A percentile compares a stretch with the other conserved stretches of the same genome.
These are phyloP conservation scores for Tenebrosternarchus preto DNA, from an alignment of 2,113 vertebrate species.

Conservation along the genomic window DNA sequence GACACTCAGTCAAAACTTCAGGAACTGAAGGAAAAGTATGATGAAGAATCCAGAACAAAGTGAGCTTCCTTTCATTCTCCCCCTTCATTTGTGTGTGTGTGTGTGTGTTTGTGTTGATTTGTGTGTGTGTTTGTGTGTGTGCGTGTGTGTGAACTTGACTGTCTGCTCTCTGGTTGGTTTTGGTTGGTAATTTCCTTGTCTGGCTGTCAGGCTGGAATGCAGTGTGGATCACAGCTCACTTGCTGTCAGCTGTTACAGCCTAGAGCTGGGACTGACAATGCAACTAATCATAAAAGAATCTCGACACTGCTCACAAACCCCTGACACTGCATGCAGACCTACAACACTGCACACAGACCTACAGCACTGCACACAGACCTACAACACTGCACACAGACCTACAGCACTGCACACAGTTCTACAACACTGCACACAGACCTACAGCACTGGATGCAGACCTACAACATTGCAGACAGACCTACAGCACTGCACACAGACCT, in stretches of 20 bases:
- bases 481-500: too few species aligned
- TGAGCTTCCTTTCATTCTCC: constrained; percentile 68
- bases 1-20: constrained; percentile 85
- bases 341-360: too few species aligned
- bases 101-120: constrained; percentile 20
- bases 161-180: constrained; percentile 38
- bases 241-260: too few species aligned
- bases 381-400: too few species aligned
- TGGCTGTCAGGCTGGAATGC: constrained; percentile 38
- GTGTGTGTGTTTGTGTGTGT: constrained; percentile 16
- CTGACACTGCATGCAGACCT: too few species aligned
- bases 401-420: too few species aligned
- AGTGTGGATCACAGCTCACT: neutral
- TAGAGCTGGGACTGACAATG: constrained; percentile 15
- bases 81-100: constrained; percentile 8
- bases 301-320: too few species aligned
- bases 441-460: too few species aligned
- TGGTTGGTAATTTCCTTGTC: constrained; percentile 44
- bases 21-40: constrained; percentile 87
- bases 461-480: too few species aligned
- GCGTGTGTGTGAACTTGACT: constrained; percentile 8
- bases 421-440: too few species aligned
- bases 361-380: too few species aligned
- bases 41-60: constrained; percentile 88
- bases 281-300: neutral